phyloP scores from a whole-genome alignment of 1,140 invertebrate genomes.

The Portunus trituberculatus region DNA sequence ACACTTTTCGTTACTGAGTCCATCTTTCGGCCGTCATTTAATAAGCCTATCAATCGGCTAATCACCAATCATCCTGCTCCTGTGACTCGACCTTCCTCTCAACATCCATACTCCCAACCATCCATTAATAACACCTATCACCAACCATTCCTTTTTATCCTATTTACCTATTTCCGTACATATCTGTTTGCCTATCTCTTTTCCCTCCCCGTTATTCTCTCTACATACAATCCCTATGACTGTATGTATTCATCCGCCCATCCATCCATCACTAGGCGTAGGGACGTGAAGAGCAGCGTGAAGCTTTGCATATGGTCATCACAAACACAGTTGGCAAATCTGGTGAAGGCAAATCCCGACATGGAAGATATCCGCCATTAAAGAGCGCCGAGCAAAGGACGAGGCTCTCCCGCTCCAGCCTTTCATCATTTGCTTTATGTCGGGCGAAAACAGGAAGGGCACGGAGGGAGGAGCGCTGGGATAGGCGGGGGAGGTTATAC shows the following conservation, averaged over 20 bases:
- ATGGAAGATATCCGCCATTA: background rate
- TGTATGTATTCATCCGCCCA: background rate
- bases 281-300: no score
- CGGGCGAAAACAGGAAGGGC: background rate
- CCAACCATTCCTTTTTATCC: no score
- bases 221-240: background rate
- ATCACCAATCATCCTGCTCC: no score
- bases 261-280: background rate
- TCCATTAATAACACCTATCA: no score
- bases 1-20: no score
- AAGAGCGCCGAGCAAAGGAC: background rate
- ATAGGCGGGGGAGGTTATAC: background rate
- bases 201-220: background rate
- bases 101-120: no score
- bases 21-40: no score
- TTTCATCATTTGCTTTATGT: slow-evolving; percentile 15
- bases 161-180: background rate
- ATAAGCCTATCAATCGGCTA: no score
- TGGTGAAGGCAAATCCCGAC: background rate
- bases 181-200: background rate
- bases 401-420: background rate
- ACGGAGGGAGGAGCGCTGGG: background rate
- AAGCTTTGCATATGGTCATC: no score
- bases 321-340: background rate
- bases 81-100: no score